Percentiles rank a stretch among this genome's conserved stretches.
phyloP scores from a whole-genome alignment of 2,797 vertebrate species.

The Sarcophilus harrisii region DNA sequence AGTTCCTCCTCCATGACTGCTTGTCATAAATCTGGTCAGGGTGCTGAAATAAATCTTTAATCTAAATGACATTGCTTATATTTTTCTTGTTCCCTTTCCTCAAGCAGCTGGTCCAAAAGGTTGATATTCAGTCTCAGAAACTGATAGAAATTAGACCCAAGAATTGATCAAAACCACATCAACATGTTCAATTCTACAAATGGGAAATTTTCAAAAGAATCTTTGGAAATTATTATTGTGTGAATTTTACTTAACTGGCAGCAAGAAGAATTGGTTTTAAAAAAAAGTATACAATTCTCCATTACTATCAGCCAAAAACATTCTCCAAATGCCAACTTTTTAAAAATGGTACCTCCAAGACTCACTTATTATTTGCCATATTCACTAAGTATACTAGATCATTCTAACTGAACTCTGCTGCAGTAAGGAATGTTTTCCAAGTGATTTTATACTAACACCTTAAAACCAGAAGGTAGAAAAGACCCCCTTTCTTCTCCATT shows the following conservation, averaged over 20 bases:
- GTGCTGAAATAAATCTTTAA: conserved; percentile 70
- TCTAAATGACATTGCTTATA: conserved; percentile 75
- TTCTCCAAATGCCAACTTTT: neutral
- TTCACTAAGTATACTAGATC: neutral
- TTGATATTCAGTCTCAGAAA: conserved; percentile 78
- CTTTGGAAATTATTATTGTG: conserved; percentile 69
- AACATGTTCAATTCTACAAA: conserved; percentile 73
- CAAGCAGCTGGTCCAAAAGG: conserved; percentile 88
- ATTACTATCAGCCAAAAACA: neutral
- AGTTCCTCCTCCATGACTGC: conserved; percentile 38
- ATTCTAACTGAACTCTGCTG: neutral
- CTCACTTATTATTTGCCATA: neutral
- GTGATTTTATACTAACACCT: neutral
- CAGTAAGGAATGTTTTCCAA: neutral
- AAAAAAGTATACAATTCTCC: neutral
- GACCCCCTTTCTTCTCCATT: neutral
- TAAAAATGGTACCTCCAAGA: neutral
- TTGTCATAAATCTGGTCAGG: conserved; percentile 47
- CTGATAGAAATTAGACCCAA: conserved; percentile 86
- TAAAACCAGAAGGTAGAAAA: neutral
- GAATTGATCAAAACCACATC: conserved; percentile 89
- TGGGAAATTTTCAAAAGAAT: conserved; percentile 69
- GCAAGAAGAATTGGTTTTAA: conserved; percentile 29
- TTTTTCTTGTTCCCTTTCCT: conserved; percentile 67
- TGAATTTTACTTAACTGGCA: conserved; percentile 69